These are phyloP conservation scores for Morone chrysops DNA, from an alignment of 2,113 vertebrate genomes.

Conservation along the genomic window DNA sequence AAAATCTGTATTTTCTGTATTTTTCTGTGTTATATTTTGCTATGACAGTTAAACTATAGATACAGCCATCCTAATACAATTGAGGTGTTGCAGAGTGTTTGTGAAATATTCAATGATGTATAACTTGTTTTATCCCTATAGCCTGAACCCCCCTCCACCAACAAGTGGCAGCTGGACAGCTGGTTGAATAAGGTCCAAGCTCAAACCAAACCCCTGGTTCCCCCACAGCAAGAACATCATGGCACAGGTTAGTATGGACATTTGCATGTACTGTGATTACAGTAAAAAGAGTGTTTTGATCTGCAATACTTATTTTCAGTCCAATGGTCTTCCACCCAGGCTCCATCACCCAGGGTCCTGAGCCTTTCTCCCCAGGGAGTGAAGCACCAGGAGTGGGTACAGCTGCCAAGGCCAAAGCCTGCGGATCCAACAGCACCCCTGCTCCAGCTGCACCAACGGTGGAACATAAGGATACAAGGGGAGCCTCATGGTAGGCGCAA, in stretches of 20 bases:
- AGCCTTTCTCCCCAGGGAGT: conserved; percentile 66
- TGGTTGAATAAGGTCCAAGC: conserved; percentile 98
- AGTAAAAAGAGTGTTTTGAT: conserved; percentile 1
- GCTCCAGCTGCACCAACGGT: conserved; percentile 46
- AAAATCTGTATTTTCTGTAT: no score
- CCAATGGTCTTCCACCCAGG: conserved; percentile 55
- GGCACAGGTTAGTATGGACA: conserved; percentile 79
- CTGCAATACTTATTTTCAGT: conserved; percentile 12
- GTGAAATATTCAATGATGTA: conserved; percentile 5
- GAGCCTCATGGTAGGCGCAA: conserved; percentile 63
- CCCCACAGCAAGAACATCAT: conserved; percentile 89
- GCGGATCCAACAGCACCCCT: conserved; percentile 61
- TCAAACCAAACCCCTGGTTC: conserved; percentile 94
- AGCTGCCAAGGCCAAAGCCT: conserved; percentile 87
- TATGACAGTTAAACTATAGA: not conserved
- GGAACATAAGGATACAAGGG: conserved; percentile 74
- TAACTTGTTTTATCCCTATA: conserved; percentile 46
- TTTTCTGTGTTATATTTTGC: no score
- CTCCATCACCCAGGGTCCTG: conserved; percentile 67
- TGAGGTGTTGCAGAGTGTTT: not conserved
- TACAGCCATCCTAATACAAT: not conserved
- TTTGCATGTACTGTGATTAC: not conserved
- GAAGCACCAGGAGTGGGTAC: conserved; percentile 64
- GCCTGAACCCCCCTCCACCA: conserved; percentile 93
- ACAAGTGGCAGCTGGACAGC: conserved; percentile 97